Evolutionary conservation across 64 coral and sea anemone genomes (phyloP).

Genomic region (Montipora capricornis): DNA sequence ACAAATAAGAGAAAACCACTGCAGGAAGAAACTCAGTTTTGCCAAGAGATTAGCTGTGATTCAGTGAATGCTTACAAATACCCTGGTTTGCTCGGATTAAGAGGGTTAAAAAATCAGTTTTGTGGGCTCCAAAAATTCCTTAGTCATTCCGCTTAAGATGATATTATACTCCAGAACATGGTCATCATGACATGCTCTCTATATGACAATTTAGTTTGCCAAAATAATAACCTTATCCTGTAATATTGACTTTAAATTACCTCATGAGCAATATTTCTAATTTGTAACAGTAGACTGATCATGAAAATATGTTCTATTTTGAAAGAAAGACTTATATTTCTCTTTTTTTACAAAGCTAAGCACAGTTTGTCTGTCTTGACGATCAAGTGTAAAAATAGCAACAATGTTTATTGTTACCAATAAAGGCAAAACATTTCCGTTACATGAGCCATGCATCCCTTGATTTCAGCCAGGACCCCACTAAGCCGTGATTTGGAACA

Average conservation of each 20-base stretch:
- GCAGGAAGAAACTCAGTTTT: no score
- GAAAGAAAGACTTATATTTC: background rate
- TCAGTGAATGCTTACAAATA: no score
- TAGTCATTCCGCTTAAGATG: background rate
- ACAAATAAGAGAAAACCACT: no score
- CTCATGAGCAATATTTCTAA: background rate
- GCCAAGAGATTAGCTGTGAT: no score
- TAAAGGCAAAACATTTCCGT: no score
- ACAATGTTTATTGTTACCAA: background rate
- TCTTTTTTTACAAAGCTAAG: background rate
- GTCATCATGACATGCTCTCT: background rate
- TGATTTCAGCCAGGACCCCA: no score
- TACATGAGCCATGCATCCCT: no score
- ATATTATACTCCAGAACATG: background rate
- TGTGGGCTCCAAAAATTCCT: background rate
- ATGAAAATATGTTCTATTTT: conserved; percentile 25
- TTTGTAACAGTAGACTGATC: background rate
- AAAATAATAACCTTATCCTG: background rate
- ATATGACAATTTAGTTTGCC: background rate
- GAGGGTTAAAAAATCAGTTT: no score
- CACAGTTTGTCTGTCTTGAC: background rate
- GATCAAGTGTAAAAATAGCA: background rate
- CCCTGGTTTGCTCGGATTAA: no score
- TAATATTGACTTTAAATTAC: background rate
- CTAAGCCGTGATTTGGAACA: background rate